phyloP scores from a whole-genome alignment of 1,140 invertebrate genomes.

The Ctenoplectra terminalis region DNA sequence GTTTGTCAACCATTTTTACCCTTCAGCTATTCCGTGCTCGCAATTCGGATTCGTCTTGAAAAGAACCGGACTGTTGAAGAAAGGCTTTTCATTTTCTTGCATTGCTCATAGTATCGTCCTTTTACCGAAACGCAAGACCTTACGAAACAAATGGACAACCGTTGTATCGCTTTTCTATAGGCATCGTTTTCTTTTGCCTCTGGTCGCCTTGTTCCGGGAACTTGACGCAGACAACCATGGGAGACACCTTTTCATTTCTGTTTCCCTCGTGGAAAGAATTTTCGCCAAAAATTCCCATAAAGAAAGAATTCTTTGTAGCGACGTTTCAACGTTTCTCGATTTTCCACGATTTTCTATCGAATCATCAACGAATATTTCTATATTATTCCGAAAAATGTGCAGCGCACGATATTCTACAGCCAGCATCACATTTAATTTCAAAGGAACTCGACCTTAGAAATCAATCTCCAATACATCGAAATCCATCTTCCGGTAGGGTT shows the following conservation, averaged over 20 bases:
- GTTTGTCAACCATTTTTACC: not conserved
- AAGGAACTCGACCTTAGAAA: not conserved
- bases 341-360: too few species aligned
- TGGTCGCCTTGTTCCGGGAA: not conserved
- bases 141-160: not conserved
- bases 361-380: too few species aligned
- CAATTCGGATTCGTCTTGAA: not conserved
- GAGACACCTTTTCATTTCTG: not conserved
- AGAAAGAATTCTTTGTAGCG: too few species aligned
- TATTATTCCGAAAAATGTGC: too few species aligned
- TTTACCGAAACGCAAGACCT: slow-evolving; percentile 4
- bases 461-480: not conserved
- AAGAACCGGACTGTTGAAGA: not conserved
- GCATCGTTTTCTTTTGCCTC: not conserved
- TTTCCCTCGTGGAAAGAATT: not conserved
- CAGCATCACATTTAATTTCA: not conserved
- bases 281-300: not conserved
- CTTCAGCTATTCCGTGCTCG: not conserved
- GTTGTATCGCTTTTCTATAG: not conserved
- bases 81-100: slow-evolving; percentile 6
- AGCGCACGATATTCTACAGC: too few species aligned
- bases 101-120: not conserved
- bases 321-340: not conserved
- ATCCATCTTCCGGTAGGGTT: not conserved
- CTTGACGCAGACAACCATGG: not conserved